Evolutionary conservation across 53 echinoderm and acorn worm species (phyloP).

Genomic region (Apostichopus leukothele): DNA sequence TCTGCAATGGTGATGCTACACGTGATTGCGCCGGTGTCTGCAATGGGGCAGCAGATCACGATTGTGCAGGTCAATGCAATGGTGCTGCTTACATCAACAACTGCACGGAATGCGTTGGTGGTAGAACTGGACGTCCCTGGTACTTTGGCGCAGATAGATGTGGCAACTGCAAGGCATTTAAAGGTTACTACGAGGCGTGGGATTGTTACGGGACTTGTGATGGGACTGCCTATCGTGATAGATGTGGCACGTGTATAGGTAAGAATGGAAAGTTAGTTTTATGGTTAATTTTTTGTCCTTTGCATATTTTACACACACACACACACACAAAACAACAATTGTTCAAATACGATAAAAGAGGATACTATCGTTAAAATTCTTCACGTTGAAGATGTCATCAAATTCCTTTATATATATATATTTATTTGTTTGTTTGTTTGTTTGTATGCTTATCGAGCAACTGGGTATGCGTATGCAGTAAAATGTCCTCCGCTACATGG

Average conservation of each 20-base stretch:
- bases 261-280: neutral
- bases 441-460: no score
- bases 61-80: slow-evolving; percentile 75
- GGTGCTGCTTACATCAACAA: slow-evolving; percentile 77
- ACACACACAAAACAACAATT: no score
- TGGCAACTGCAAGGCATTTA: slow-evolving; percentile 58
- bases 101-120: slow-evolving; percentile 86
- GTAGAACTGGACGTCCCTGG: slow-evolving; percentile 56
- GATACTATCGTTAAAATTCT: no score
- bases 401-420: no score
- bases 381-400: no score
- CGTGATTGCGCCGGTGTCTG: slow-evolving; percentile 71
- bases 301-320: no score
- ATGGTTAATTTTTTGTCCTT: no score
- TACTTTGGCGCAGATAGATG: slow-evolving; percentile 77
- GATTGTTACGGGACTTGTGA: slow-evolving; percentile 80
- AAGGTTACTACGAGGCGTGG: slow-evolving; percentile 70
- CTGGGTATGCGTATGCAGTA: no score
- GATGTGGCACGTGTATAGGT: slow-evolving; percentile 82
- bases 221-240: slow-evolving; percentile 69
- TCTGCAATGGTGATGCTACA: slow-evolving; percentile 64
- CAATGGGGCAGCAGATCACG: slow-evolving; percentile 58
- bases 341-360: no score
- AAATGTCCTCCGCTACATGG: no score
- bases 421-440: no score